phyloP scores from a whole-genome alignment of 2,113 vertebrate species.

The Poecile atricapillus region DNA sequence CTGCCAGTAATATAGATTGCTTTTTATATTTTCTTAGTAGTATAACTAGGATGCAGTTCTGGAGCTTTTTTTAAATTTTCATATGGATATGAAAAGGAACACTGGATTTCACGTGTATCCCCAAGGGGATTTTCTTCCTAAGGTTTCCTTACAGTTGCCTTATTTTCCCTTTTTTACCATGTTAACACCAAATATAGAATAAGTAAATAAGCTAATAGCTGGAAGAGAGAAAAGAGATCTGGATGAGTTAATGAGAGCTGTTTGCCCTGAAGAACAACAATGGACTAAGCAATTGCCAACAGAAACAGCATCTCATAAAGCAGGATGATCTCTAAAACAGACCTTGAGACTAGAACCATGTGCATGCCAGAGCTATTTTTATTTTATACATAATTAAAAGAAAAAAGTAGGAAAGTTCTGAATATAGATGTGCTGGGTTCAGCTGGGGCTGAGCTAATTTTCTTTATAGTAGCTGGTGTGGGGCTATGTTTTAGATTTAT shows the following conservation, averaged over 20 bases:
- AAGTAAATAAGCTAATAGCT: background rate
- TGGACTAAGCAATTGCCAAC: background rate
- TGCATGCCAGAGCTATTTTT: background rate
- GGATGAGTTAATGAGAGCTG: background rate
- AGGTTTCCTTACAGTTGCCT: background rate
- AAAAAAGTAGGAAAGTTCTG: background rate
- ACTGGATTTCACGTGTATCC: background rate
- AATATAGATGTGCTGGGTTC: background rate
- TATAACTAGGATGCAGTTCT: background rate
- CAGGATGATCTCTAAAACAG: background rate
- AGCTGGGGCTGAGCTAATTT: background rate
- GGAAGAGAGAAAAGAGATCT: background rate
- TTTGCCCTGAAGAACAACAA: background rate
- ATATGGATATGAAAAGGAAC: background rate
- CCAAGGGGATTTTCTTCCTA: background rate
- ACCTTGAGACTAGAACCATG: background rate
- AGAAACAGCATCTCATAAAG: background rate
- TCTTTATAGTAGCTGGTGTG: background rate
- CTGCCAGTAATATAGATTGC: background rate
- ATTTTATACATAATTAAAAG: background rate
- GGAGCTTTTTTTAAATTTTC: background rate
- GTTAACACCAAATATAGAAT: background rate
- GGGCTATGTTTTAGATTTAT: background rate
- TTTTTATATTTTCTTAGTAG: background rate
- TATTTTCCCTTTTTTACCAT: background rate